Base-by-base conservation (phyloP, 2,113 vertebrate genomes). In the Mobula birostris region DNA sequence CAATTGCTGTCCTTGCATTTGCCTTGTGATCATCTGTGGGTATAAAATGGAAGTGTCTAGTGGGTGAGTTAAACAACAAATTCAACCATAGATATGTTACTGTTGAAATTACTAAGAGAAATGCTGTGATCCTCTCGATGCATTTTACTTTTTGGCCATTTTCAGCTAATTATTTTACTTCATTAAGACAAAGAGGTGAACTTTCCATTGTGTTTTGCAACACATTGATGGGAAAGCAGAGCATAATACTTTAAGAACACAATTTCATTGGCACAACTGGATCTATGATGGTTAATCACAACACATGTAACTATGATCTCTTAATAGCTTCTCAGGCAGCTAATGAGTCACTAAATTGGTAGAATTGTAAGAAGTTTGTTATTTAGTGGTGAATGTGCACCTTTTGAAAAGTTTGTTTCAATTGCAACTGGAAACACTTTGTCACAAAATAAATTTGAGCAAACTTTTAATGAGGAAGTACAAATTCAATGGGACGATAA, bases 261-360 rank as follows among this genome's bases (percentile, higher is more conserved):
- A 58, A 88, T 88, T 63, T 63, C 58, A 88, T 7, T 88, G 29
- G 56, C 61, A 27, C n/a, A 27, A 63, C n/a, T 63, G 58, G 61
- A 88, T n/a, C 83, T n/a, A 88, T 63, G n/a, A 15, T 29, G 12
- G 58, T 88, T 56, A 63, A 88, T 88, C 27, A 63, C 83, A 88
- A 63, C 83, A 63, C 58, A 9, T 88, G 83, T 63, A 88, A 88
- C n/a, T 61, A 63, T 88, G 83, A 88, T 63, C 58, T 88, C n/a
- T 63, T 88, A 88, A 88, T 88, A 1, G 27, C 12, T 76, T 63
- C 83, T 63, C 58, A 29, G 14, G 48, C 83, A 88, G 83, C 58
- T 27, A 88, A 61, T 88, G 58, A 88, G 83, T 61, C 83, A 88
- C 12, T 27, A 61, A 88, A 88, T 88, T 88, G 83, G 58, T 15